phyloP scores from a whole-genome alignment of 37 sponge, comb jelly and placozoan genomes.

The Beroe forskalii region DNA sequence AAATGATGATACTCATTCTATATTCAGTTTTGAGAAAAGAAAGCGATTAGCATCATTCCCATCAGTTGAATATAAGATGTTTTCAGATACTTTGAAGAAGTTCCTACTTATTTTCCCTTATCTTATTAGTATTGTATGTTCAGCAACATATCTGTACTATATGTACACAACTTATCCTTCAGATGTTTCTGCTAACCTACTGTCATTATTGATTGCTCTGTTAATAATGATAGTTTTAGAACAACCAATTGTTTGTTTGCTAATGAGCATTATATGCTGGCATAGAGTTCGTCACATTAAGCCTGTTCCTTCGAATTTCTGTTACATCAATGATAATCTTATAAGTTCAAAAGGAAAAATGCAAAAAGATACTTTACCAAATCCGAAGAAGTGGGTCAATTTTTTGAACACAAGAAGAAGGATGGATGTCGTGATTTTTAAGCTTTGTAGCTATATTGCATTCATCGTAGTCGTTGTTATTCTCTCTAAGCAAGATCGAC shows the following conservation, averaged over 20 bases:
- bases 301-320: background rate
- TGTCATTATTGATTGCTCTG: background rate
- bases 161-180: background rate
- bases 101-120: background rate
- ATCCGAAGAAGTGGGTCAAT: background rate
- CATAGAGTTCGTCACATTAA: background rate
- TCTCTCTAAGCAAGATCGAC: slow-evolving; percentile 19
- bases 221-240: background rate
- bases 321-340: background rate
- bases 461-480: slow-evolving; percentile 28
- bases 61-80: background rate
- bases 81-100: background rate
- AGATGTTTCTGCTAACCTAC: background rate
- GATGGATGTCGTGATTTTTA: background rate
- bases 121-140: background rate
- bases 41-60: background rate
- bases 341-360: background rate
- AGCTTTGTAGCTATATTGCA: background rate
- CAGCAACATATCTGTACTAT: background rate
- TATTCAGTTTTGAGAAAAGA: background rate
- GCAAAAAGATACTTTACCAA: background rate
- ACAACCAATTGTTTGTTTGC: background rate
- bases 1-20: background rate
- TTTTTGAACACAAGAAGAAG: background rate
- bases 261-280: background rate